These are phyloP conservation scores for Cheilosia urbana DNA, from an alignment of 2,888 invertebrate genomes.

Conservation along the genomic window DNA sequence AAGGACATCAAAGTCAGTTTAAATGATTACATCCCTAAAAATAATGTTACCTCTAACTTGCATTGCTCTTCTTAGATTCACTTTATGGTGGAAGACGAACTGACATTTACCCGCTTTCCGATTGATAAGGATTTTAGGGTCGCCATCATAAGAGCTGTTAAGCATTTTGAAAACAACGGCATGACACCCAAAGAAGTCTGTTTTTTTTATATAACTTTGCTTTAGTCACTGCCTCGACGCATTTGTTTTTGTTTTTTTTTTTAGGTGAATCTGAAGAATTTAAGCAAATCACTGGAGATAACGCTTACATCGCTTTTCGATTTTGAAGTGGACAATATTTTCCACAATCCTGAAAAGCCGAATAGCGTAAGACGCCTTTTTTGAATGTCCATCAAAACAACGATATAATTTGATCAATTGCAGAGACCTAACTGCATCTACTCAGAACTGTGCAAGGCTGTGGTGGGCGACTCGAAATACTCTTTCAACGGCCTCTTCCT, in stretches of 20 bases:
- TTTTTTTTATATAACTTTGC: neutral
- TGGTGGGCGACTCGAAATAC: constrained; percentile 80
- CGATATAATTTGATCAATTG: neutral
- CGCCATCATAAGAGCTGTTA: constrained; percentile 79
- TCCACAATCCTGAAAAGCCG: constrained; percentile 63
- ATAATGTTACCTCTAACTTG: neutral
- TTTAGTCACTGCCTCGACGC: neutral
- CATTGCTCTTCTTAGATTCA: constrained; percentile 77
- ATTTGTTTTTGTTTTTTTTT: neutral
- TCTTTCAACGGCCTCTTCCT: constrained; percentile 80
- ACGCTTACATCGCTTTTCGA: constrained; percentile 56
- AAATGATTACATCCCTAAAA: neutral
- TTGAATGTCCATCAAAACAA: neutral
- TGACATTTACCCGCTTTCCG: constrained; percentile 77
- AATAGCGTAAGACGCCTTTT: constrained; percentile 48
- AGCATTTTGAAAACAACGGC: constrained; percentile 79
- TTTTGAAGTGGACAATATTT: constrained; percentile 69
- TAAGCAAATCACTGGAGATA: constrained; percentile 59
- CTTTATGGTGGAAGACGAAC: constrained; percentile 78
- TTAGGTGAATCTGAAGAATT: constrained; percentile 54
- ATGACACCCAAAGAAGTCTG: constrained; percentile 69
- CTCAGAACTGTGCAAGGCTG: constrained; percentile 77
- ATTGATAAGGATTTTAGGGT: constrained; percentile 79
- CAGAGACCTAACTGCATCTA: constrained; percentile 51
- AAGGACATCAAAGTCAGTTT: constrained; percentile 83